Base-by-base conservation (phyloP, 2,888 invertebrate species). In the Lithophane semibrunnea region DNA sequence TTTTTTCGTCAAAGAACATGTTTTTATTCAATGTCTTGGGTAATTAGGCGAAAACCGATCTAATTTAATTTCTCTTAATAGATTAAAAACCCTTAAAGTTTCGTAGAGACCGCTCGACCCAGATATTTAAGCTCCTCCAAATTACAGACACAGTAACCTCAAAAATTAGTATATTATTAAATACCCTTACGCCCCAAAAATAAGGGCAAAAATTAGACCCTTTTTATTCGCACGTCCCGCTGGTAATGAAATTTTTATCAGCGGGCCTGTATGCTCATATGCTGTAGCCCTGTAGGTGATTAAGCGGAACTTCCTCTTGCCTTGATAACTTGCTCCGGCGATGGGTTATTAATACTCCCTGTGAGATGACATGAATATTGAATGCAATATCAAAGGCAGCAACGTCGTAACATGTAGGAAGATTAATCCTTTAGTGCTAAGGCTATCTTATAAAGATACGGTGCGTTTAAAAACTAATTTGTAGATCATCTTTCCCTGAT, bases 191-290 rank as follows among this genome's bases (percentile, higher is more conserved):
- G 69, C n/a, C 12, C 76, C 66, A 72, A 71, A 86, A 77, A 77
- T 78, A 60, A 66, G 52, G 71, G 66, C 65, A 79, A 73, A 77
- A 84, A 84, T 77, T 77, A 63, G 75, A 72, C 79, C 78, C 69
- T 63, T 77, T 75, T 87, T 80, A 70, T 75, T 84, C 69, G 70
- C 70, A 77, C 64, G 69, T 64, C 68, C 78, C 58, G 63, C 72
- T 61, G 44, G 78, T 70, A 81, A 83, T 82, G 65, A 77, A 80
- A 71, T 73, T 77, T 86, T 87, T 88, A 88, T 85, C 85, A 83
- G 73, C 12, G 12, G 24, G 66, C 4, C 73, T 66, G 79, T 75
- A 29, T 77, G n/a, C n/a, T n/a, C n/a, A n/a, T n/a, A n/a, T n/a
- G 77, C 73, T 66, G 79, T 76, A 44, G 79, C 37, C 37, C 73